These are phyloP conservation scores for Alloplasta piceator DNA, from an alignment of 2,888 invertebrate species.

Conservation along the genomic window DNA sequence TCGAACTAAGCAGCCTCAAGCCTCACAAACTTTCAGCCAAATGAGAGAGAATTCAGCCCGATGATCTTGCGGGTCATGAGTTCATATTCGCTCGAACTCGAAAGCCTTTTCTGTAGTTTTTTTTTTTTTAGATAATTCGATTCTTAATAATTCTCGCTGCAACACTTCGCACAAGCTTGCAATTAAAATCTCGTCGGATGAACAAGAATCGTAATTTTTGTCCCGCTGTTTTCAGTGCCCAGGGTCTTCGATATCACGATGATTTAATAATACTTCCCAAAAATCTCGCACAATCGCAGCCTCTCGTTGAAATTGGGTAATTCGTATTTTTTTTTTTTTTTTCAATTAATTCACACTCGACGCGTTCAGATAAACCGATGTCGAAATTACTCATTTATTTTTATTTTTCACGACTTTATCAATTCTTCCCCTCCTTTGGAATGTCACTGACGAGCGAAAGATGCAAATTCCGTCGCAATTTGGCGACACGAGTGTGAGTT, in stretches of 20 bases:
- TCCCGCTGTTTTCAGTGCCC: constrained; percentile 34
- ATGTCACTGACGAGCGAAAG: constrained; percentile 1
- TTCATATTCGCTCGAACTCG: constrained; percentile 75
- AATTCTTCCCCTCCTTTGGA: constrained; percentile 6
- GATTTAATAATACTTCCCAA: constrained; percentile 60
- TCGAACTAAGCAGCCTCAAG: constrained; percentile 65
- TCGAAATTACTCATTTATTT: constrained; percentile 33
- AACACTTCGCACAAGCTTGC: constrained; percentile 23
- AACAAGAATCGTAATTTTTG: constrained; percentile 14
- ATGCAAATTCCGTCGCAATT: constrained; percentile 13
- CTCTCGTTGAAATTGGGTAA: constrained; percentile 12
- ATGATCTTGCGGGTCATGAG: constrained; percentile 71
- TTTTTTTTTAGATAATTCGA: constrained; percentile 64
- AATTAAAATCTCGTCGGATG: constrained; percentile 1
- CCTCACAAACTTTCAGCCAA: constrained; percentile 35
- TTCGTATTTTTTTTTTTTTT: constrained; percentile 15
- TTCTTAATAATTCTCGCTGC: constrained; percentile 63
- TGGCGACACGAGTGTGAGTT: neutral
- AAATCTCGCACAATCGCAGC: constrained; percentile 46
- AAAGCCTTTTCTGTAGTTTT: constrained; percentile 67
- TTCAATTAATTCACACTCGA: constrained; percentile 52
- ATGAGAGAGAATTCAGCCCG: constrained; percentile 45
- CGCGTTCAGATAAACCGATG: constrained; percentile 41
- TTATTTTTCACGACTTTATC: neutral
- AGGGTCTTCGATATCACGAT: constrained; percentile 20